Conservation (phyloP, 2,113 vertebrate genomes). For the Procavia capensis region DNA sequence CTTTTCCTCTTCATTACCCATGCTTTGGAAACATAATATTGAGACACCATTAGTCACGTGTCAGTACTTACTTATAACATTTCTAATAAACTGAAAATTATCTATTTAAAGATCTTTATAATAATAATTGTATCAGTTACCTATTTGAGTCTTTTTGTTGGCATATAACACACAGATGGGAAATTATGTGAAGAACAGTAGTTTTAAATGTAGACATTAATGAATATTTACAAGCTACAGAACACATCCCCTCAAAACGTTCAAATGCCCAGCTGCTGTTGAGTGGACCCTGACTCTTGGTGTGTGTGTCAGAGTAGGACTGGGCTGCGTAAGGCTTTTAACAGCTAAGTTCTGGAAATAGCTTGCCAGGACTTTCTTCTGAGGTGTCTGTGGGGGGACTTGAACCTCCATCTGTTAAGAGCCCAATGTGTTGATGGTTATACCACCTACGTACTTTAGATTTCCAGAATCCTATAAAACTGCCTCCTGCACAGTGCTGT, state of each 20-base stretch:
- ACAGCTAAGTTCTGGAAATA: too few relatives aligned
- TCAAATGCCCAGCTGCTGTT: too few relatives aligned
- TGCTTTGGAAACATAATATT: not conserved
- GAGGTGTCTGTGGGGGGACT: not conserved
- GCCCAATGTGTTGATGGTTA: too few relatives aligned
- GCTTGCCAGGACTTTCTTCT: not conserved
- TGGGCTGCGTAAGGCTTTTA: too few relatives aligned
- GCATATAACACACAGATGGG: too few relatives aligned
- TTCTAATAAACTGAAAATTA: not conserved
- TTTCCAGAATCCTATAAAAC: not conserved
- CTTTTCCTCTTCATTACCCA: not conserved
- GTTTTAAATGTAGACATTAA: not conserved
- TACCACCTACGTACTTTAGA: too few relatives aligned
- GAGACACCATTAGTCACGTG: not conserved
- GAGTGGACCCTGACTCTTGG: too few relatives aligned
- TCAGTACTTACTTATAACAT: not conserved
- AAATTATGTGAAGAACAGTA: not conserved
- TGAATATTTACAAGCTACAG: not conserved
- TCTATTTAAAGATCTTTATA: not conserved
- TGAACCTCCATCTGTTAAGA: not conserved
- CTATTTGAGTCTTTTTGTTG: not conserved
- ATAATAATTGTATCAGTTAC: not conserved
- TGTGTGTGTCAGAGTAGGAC: too few relatives aligned
- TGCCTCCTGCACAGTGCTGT: too few relatives aligned
- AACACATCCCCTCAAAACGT: too few relatives aligned